Evolutionary conservation across 1,140 invertebrate genomes (phyloP), one percentile per base, ranked within the genome.

Genomic region (Zophobas morio): DNA sequence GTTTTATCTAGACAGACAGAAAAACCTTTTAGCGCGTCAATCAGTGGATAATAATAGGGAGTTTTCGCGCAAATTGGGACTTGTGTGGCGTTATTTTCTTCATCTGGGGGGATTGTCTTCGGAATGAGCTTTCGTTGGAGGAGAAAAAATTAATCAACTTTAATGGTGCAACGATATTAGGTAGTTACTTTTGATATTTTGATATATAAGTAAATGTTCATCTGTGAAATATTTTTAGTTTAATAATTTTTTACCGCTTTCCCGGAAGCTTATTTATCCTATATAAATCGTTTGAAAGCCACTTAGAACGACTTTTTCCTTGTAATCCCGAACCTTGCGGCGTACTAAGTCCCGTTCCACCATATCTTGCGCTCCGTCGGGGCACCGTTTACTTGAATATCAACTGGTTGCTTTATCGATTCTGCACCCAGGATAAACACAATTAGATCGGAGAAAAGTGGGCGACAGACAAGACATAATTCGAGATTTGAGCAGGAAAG

Each of bases 351-450:
- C 20, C 20, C 4, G 49, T 51, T 5, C 49, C 2, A 20, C n/a
- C 2, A 51, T 51, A n/a, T 20, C 6, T 51, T 51, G 20, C 2
- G 49, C 49, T 20, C 20, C 20, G 42, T 8, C 42, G 6, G 34
- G 56, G 56, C 37, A 8, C 34, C 42, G 56, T 33, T 60, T 51
- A 72, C 66, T 47, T 76, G 46, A 37, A 76, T 66, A 76, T 60
- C 75, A 76, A 76, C 75, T 76, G 74, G 75, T 76, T 76, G 75
- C 75, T 76, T 8, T 47, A 76, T 76, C 75, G 66, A 76, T 75
- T 57, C 49, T 20, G 49, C 4, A 20, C n/a, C 73, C 73, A 46
- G 54, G 73, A 75, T 75, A 66, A 75, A 75, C 60, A 46, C 73
- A 42, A 75, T 75, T 75, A 75, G 53, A 20, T n/a, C 73, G 20